phyloP scores from a whole-genome alignment of 2,888 invertebrate species.

The Hoplodrina blanda region DNA sequence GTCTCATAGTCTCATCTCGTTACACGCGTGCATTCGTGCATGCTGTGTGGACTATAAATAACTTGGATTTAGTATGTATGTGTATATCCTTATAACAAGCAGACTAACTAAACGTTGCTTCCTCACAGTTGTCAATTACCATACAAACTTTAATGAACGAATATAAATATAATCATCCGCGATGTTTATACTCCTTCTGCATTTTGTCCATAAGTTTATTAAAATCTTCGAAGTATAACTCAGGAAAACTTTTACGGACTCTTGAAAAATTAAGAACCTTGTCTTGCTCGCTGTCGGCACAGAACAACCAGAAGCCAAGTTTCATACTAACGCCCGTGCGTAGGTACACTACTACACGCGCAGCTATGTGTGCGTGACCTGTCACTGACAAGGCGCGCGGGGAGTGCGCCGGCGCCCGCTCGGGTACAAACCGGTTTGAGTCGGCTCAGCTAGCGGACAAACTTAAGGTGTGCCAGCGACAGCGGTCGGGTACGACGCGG shows the following conservation, averaged over 20 bases:
- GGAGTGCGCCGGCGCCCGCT: no score
- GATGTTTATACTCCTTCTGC: neutral
- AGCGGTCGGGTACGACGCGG: no score
- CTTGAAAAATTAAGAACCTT: conserved; percentile 29
- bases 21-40: conserved; percentile 46
- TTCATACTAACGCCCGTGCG: no score
- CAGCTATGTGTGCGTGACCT: no score
- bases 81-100: conserved; percentile 22
- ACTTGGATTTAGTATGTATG: conserved; percentile 7
- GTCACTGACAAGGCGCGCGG: no score
- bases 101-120: conserved; percentile 1
- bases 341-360: no score
- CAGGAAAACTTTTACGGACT: conserved; percentile 26
- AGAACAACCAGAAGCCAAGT: no score
- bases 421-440: no score
- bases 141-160: neutral
- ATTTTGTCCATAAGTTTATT: conserved; percentile 5
- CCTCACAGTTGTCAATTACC: conserved; percentile 5
- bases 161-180: neutral
- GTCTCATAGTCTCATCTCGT: conserved; percentile 34
- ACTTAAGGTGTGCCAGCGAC: no score
- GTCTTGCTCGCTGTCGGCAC: neutral
- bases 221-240: conserved; percentile 15
- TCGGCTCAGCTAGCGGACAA: no score
- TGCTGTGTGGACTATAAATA: conserved; percentile 30